phyloP scores from a whole-genome alignment of 2,113 vertebrate genomes.

The Daubentonia madagascariensis region DNA sequence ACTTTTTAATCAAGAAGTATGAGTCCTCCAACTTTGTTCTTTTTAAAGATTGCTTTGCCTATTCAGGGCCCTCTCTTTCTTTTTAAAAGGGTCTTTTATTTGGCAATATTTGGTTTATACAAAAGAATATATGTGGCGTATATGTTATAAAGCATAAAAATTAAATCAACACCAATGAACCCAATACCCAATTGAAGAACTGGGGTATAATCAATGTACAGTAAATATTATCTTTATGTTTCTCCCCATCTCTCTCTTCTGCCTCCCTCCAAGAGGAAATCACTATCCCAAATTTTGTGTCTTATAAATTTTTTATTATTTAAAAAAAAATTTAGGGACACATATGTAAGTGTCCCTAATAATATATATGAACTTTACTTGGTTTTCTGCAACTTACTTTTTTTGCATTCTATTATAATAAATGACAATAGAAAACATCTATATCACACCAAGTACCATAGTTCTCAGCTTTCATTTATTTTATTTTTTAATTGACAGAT shows the following conservation, averaged over 20 bases:
- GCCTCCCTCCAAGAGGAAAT: neutral
- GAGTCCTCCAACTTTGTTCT: neutral
- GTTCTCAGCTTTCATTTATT: neutral
- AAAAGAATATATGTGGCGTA: neutral
- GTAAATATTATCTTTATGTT: neutral
- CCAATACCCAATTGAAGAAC: neutral
- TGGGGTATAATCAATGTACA: neutral
- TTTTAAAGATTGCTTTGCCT: neutral
- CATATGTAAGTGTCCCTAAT: neutral
- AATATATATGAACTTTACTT: neutral
- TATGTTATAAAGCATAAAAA: neutral
- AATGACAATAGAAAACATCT: neutral
- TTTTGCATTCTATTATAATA: neutral
- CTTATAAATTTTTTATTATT: neutral
- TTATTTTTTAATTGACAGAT: neutral
- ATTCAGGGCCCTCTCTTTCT: neutral
- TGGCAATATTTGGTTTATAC: neutral
- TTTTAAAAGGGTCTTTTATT: neutral
- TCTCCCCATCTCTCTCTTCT: neutral
- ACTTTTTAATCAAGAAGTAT: neutral
- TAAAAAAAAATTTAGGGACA: neutral
- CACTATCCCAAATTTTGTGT: neutral
- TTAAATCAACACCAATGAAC: neutral
- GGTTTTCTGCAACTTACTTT: neutral
- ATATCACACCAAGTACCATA: neutral